Evolutionary conservation across 2,797 vertebrate species (phyloP).

Genomic region (Acanthiza pusilla): DNA sequence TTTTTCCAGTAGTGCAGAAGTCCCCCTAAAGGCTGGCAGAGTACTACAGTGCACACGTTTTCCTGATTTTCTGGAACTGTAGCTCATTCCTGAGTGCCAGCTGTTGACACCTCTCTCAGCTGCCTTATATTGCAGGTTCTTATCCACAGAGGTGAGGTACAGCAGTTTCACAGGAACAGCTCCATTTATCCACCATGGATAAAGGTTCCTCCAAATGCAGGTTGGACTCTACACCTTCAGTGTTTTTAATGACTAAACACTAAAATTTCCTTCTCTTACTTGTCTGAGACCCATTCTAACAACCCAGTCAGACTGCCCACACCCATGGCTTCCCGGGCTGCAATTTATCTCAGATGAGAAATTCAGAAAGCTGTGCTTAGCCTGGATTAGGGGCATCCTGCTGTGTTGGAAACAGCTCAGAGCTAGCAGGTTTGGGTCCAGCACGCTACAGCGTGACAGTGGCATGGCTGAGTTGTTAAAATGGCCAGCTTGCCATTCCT

Average conservation of each 20-base stretch:
- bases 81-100: neutral
- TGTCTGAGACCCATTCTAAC: neutral
- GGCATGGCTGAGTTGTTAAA: neutral
- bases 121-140: neutral
- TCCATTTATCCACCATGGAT: neutral
- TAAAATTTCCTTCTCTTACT: neutral
- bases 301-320: neutral
- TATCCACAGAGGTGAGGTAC: neutral
- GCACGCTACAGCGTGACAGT: neutral
- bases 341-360: neutral
- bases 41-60: neutral
- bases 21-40: neutral
- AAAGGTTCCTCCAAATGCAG: neutral
- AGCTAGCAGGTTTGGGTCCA: neutral
- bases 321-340: neutral
- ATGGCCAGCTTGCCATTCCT: neutral
- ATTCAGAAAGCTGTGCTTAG: neutral
- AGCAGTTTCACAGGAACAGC: neutral
- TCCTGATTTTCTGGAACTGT: neutral
- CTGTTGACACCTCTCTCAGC: neutral
- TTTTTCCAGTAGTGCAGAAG: neutral
- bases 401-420: neutral
- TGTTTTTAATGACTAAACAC: neutral
- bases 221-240: neutral
- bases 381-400: slow-evolving; percentile 3